Percentiles rank a stretch among this genome's conserved stretches.
These are phyloP conservation scores for Papilio polytes DNA, from an alignment of 1,140 invertebrate genomes.

Conservation along the genomic window DNA sequence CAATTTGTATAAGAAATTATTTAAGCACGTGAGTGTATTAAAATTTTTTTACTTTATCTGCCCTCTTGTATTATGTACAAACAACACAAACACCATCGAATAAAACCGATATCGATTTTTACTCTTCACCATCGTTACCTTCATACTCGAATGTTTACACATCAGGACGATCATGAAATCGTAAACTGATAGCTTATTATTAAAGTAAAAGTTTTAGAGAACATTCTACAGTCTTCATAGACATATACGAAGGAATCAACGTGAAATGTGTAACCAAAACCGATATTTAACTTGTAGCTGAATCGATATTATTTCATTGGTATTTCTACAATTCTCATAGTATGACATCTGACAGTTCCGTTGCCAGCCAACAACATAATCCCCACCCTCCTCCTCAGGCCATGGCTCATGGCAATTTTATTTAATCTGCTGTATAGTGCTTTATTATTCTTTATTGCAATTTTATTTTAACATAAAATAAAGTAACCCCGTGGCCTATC, in stretches of 20 bases:
- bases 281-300: neutral
- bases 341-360: neutral
- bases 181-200: too few relatives aligned
- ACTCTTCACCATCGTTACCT: neutral
- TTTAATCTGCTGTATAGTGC: neutral
- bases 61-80: neutral
- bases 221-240: too few relatives aligned
- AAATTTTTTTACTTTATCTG: neutral
- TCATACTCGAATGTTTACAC: too few relatives aligned
- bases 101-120: neutral
- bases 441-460: neutral
- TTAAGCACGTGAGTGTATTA: neutral
- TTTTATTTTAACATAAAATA: neutral
- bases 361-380: slow-evolving; percentile 1
- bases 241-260: neutral
- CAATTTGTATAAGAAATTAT: neutral
- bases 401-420: neutral
- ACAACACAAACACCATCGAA: neutral
- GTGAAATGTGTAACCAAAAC: neutral
- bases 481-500: neutral
- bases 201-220: too few relatives aligned
- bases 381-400: neutral
- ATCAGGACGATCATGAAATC: too few relatives aligned
- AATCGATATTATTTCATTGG: neutral
- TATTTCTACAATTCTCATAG: neutral